phyloP scores from a whole-genome alignment of 2,797 vertebrate genomes.

The Mallotus villosus region DNA sequence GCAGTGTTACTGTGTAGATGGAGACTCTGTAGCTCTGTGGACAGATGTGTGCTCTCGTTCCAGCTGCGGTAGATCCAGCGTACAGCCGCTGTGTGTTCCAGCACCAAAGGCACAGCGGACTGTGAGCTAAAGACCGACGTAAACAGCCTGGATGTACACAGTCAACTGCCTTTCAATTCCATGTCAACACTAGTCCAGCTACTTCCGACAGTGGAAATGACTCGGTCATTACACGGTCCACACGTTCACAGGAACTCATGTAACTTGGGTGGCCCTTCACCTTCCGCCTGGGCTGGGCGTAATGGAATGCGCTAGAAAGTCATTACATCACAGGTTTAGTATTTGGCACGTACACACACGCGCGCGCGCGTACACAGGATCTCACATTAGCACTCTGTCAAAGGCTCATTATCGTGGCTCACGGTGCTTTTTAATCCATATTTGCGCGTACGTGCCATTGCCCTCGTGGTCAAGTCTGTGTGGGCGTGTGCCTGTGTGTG shows the following conservation, averaged over 20 bases:
- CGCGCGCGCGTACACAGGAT: slow-evolving; percentile 20
- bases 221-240: slow-evolving; percentile 20
- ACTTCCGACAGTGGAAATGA: too few relatives aligned
- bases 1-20: too few relatives aligned
- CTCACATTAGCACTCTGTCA: slow-evolving; percentile 27
- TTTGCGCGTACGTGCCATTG: slow-evolving; percentile 38
- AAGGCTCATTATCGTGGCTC: slow-evolving; percentile 50
- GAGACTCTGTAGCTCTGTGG: too few relatives aligned
- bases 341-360: slow-evolving; percentile 34
- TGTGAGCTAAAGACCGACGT: too few relatives aligned
- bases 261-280: slow-evolving; percentile 43
- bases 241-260: slow-evolving; percentile 32
- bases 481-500: slow-evolving; percentile 12
- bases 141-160: too few relatives aligned
- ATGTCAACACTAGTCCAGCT: too few relatives aligned
- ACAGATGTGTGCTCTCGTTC: too few relatives aligned
- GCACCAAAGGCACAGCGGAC: too few relatives aligned
- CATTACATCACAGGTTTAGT: slow-evolving; percentile 48
- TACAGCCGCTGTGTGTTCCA: too few relatives aligned
- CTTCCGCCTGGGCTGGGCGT: slow-evolving; percentile 27
- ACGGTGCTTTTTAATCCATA: slow-evolving; percentile 49
- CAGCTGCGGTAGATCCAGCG: too few relatives aligned
- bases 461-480: slow-evolving; percentile 16
- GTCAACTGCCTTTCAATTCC: too few relatives aligned
- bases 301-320: slow-evolving; percentile 26